Conservation (phyloP, 2,113 vertebrate species). For the Gorilla gorilla region DNA sequence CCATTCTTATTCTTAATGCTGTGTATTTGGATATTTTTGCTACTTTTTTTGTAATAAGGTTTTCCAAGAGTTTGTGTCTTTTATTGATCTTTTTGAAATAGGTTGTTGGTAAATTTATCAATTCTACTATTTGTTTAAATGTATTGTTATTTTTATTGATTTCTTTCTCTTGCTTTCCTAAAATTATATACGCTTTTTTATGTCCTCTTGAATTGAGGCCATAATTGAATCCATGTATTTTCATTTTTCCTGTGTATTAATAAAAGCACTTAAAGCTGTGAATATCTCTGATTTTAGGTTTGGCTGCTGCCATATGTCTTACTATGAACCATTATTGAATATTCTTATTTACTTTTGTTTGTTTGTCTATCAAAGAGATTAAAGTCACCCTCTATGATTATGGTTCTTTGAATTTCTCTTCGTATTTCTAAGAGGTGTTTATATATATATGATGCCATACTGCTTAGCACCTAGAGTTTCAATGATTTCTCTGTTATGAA, state of each 20-base stretch:
- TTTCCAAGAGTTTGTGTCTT: slow-evolving; percentile 27
- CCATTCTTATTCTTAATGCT: neutral
- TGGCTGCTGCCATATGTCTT: slow-evolving; percentile 27
- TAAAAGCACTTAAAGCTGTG: slow-evolving; percentile 51
- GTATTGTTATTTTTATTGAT: slow-evolving; percentile 69
- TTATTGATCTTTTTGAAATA: slow-evolving; percentile 61
- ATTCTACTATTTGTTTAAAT: slow-evolving; percentile 59
- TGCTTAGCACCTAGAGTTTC: slow-evolving; percentile 27
- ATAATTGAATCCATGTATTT: slow-evolving; percentile 67
- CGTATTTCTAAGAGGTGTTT: slow-evolving; percentile 24
- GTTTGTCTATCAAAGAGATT: slow-evolving; percentile 19
- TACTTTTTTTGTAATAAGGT: neutral
- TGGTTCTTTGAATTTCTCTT: slow-evolving; percentile 22
- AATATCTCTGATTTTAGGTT: slow-evolving; percentile 46
- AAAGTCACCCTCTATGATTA: neutral
- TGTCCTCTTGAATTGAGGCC: slow-evolving; percentile 54
- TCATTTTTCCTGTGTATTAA: slow-evolving; percentile 61
- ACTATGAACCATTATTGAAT: slow-evolving; percentile 27
- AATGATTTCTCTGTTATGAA: neutral
- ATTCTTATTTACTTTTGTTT: slow-evolving; percentile 47
- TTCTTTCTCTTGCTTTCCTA: slow-evolving; percentile 46
- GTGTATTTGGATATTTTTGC: neutral
- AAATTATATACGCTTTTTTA: slow-evolving; percentile 57
- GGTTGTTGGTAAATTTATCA: slow-evolving; percentile 52
- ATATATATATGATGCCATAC: neutral